Conservation (phyloP, 53 echinoderm and acorn worm genomes). For the Holothuria leucospilota region DNA sequence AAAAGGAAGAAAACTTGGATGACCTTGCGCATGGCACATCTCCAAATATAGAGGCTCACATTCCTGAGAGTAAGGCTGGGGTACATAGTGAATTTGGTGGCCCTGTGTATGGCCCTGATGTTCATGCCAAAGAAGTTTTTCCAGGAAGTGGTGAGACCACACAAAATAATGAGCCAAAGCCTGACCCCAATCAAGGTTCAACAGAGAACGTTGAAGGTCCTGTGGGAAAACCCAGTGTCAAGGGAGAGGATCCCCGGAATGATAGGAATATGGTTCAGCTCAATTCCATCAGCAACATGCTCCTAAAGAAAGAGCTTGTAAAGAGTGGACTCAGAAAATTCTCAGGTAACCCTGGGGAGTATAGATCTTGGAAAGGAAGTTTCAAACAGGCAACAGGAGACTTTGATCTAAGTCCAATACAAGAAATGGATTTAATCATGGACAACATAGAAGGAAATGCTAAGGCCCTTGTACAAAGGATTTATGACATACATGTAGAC, state of each 20-base stretch:
- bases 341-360: conserved; percentile 52
- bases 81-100: too few relatives aligned
- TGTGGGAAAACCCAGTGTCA: neutral
- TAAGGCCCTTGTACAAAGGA: conserved; percentile 50
- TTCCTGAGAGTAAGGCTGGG: too few relatives aligned
- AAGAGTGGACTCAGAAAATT: conserved; percentile 60
- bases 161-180: neutral
- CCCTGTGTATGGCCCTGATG: too few relatives aligned
- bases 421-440: conserved; percentile 68
- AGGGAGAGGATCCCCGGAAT: conserved; percentile 21
- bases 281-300: conserved; percentile 65
- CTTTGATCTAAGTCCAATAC: conserved; percentile 57
- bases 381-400: conserved; percentile 66
- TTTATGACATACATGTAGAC: conserved; percentile 68
- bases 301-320: conserved; percentile 69
- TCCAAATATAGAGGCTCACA: too few relatives aligned
- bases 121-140: neutral
- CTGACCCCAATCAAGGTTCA: neutral
- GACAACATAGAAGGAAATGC: conserved; percentile 60
- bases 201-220: neutral
- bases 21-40: conserved; percentile 9
- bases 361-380: conserved; percentile 64
- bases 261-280: conserved; percentile 42
- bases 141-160: neutral
- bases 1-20: conserved; percentile 15